These are phyloP conservation scores for Upupa epops DNA, from an alignment of 2,113 vertebrate genomes.

Conservation along the genomic window DNA sequence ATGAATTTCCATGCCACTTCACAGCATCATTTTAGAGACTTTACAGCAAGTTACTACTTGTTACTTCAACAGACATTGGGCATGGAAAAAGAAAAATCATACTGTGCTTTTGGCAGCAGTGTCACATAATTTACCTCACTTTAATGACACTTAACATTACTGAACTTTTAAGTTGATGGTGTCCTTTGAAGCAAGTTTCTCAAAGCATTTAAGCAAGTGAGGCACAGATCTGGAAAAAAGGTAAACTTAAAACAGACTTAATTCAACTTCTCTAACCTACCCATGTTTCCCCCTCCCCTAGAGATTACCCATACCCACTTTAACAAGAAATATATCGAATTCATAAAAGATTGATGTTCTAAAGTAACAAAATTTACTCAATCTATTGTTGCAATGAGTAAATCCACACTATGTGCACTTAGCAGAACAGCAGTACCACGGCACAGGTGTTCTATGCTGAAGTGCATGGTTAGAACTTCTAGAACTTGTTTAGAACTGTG, in stretches of 20 bases:
- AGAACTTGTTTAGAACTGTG: constrained; percentile 62
- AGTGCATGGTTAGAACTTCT: constrained; percentile 59
- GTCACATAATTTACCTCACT: not conserved
- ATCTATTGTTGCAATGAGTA: not conserved
- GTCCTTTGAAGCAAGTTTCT: constrained; percentile 49
- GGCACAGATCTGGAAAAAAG: not conserved
- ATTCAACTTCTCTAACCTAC: not conserved
- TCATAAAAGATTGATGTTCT: not conserved
- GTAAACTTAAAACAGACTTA: not conserved
- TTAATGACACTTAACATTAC: not conserved
- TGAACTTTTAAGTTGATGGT: constrained; percentile 53
- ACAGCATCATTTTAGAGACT: not conserved
- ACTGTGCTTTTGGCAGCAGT: not conserved
- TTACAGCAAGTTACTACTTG: not conserved
- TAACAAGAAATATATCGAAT: not conserved
- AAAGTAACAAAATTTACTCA: constrained; percentile 11
- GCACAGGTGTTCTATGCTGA: constrained; percentile 15
- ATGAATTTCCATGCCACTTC: not conserved
- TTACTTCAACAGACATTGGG: not conserved
- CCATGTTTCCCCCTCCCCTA: constrained; percentile 31
- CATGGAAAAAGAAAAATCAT: not conserved
- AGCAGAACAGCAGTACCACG: constrained; percentile 44
- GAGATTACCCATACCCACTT: not conserved
- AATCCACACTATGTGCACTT: constrained; percentile 14
- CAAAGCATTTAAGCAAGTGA: constrained; percentile 5